Evolutionary conservation across 1,140 invertebrate genomes (phyloP), one percentile per base, ranked within the genome.

Genomic region (Aradophagus sp.): DNA sequence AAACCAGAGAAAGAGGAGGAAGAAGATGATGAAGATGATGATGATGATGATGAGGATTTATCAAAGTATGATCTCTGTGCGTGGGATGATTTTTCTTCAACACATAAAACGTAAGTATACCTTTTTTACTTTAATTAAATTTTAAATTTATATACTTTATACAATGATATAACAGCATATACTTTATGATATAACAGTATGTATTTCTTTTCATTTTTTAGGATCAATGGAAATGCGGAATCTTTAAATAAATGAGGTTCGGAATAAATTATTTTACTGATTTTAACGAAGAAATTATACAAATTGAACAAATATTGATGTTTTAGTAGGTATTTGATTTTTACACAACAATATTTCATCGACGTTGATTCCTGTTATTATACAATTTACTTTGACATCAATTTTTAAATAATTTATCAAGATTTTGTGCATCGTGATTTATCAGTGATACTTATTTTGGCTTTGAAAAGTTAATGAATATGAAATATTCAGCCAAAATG

Each of bases 1-100:
- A 35, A 31, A 58, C 2, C 10, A 15, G 15, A 31, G 17, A 1
- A 17, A 38, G 47, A 39, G 26, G 75, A 74, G 23, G 71, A 77
- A 12, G 73, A 82, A 5, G 80, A 80, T 3, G 82, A 90, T 0
- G 89, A 90, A 1, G 87, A 90, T 0, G 89, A 90, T 0, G 87
- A 88, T 0, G 88, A 89, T 1, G 91, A 91, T 42, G 92, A 92
- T 55, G 92, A 87, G 13, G 93, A 95, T 85, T 84, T 94, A 53
- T 93, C 93, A 10, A 94, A 94, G 80, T 95, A 95, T 78, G 92
- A 94, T 83, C 84, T 95, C 20, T 91, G 89, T 80, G 92, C 89
- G 76, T 92, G 90, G 88, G 91, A 90, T 39, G 87, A 88, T 39
- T 85, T 87, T 55, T 86, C 86, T 39, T 77, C 85, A 5, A 67